These are phyloP conservation scores for Xyrauchen texanus DNA, from an alignment of 2,113 vertebrate genomes.

Conservation along the genomic window DNA sequence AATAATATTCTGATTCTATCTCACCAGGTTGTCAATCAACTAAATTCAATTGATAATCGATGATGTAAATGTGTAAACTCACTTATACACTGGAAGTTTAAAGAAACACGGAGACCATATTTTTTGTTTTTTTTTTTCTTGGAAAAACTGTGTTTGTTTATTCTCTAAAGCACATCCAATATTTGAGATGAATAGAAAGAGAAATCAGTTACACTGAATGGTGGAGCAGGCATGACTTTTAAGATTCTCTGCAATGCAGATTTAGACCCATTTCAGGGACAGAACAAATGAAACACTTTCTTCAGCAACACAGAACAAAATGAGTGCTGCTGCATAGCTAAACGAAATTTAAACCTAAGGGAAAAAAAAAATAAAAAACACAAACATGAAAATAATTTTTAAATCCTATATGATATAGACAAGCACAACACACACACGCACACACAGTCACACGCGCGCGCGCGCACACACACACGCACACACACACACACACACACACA, in stretches of 20 bases:
- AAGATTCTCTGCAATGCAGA: slow-evolving; percentile 54
- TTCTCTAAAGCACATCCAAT: slow-evolving; percentile 77
- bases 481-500: neutral
- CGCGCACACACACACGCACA: neutral
- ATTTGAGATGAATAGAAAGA: slow-evolving; percentile 71
- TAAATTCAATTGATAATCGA: slow-evolving; percentile 19
- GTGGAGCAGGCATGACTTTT: slow-evolving; percentile 70
- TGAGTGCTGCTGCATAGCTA: slow-evolving; percentile 46
- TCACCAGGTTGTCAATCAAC: neutral
- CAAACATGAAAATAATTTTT: slow-evolving; percentile 27
- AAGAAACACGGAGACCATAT: neutral
- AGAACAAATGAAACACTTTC: slow-evolving; percentile 45
- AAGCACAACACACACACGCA: neutral
- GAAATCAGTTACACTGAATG: slow-evolving; percentile 68
- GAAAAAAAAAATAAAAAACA: slow-evolving; percentile 29
- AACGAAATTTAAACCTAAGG: slow-evolving; percentile 36
- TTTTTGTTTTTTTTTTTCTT: neutral
- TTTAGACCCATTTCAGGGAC: slow-evolving; percentile 44
- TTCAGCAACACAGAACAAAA: slow-evolving; percentile 51
- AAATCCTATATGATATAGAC: slow-evolving; percentile 28
- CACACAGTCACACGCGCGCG: too few species aligned
- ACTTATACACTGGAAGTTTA: too few species aligned
- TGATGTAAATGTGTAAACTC: neutral
- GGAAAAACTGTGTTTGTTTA: slow-evolving; percentile 71
- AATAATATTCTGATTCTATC: too few species aligned